Conservation (phyloP, 2,113 vertebrate genomes). For the Barbus barbus region DNA sequence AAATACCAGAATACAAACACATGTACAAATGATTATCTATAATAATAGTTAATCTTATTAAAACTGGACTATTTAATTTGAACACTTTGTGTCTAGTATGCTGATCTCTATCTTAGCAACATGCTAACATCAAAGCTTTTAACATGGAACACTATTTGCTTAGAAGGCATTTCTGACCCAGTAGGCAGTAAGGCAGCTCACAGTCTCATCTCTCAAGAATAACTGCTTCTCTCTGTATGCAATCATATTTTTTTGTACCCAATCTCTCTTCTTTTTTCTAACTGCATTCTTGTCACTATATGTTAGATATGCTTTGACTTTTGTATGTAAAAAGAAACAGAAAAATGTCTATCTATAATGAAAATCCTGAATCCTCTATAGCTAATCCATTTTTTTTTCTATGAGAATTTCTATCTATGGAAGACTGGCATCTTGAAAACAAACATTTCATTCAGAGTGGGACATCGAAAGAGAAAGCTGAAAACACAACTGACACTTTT, state of each 20-base stretch:
- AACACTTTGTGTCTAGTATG: neutral
- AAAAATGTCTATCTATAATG: conserved; percentile 28
- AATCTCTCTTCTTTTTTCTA: neutral
- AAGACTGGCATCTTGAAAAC: conserved; percentile 18
- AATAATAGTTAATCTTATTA: neutral
- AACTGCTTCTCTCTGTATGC: conserved; percentile 1
- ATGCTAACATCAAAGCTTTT: neutral
- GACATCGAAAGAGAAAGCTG: conserved; percentile 4
- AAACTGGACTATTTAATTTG: neutral
- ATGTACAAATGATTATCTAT: neutral
- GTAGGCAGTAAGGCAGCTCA: neutral
- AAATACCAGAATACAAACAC: neutral
- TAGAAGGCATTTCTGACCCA: neutral
- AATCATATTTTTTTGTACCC: neutral
- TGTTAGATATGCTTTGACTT: conserved; percentile 23
- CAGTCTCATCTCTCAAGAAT: neutral
- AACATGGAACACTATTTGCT: neutral
- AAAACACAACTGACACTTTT: neutral
- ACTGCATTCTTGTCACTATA: conserved; percentile 11
- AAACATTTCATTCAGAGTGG: conserved; percentile 27
- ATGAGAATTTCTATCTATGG: neutral
- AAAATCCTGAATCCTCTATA: conserved; percentile 17
- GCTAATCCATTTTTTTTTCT: neutral
- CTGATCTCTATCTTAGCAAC: neutral
- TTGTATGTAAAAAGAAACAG: conserved; percentile 22